phyloP scores from a whole-genome alignment of 92 coral and sea anemone genomes.

The Heteractis magnifica region DNA sequence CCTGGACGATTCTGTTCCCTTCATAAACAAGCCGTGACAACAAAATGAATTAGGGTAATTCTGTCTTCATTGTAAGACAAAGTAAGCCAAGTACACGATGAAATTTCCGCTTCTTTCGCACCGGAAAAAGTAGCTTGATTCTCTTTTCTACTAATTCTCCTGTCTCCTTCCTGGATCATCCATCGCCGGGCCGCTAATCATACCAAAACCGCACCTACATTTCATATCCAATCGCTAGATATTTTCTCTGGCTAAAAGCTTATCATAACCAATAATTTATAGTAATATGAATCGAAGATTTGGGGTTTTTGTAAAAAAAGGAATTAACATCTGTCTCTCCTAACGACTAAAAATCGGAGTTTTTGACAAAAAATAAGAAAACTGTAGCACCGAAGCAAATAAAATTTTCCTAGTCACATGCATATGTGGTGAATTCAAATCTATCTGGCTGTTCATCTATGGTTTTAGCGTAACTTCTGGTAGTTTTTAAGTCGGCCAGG shows the following conservation, averaged over 20 bases:
- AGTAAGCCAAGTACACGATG: too few relatives aligned
- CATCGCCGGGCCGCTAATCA: not conserved
- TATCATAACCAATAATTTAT: not conserved
- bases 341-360: not conserved
- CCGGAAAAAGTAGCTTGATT: too few relatives aligned
- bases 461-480: not conserved
- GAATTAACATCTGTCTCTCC: not conserved
- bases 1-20: too few relatives aligned
- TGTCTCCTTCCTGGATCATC: not conserved
- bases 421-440: not conserved
- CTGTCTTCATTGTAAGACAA: too few relatives aligned
- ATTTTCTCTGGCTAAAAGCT: not conserved
- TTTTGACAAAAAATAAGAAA: not conserved
- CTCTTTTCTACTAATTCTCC: not conserved
- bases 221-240: not conserved
- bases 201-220: not conserved
- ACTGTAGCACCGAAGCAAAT: too few relatives aligned
- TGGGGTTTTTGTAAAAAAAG: not conserved
- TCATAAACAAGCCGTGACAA: too few relatives aligned
- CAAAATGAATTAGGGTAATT: too few relatives aligned
- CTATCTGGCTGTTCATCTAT: not conserved
- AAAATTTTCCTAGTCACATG: not conserved
- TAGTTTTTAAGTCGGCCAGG: too few relatives aligned
- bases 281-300: not conserved
- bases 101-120: too few relatives aligned